Evolutionary conservation across 2,113 vertebrate genomes (phyloP).

Genomic region (Oriolus oriolus): DNA sequence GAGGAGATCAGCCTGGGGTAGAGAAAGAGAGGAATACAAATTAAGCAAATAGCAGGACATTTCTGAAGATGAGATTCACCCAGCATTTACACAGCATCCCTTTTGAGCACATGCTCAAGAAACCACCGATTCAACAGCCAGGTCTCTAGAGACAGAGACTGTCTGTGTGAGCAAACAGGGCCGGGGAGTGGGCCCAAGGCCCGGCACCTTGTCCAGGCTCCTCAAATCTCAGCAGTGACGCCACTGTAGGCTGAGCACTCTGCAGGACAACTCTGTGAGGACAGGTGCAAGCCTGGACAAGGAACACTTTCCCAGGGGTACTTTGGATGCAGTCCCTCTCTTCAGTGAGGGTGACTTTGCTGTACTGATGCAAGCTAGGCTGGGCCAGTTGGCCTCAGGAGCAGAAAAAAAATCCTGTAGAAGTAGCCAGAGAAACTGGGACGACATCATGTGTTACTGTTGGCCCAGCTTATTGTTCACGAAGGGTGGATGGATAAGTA

Average conservation of each 20-base stretch:
- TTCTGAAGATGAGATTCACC: neutral
- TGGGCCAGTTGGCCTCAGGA: neutral
- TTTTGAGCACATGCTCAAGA: neutral
- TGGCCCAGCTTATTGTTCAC: neutral
- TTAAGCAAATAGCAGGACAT: neutral
- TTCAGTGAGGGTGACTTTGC: neutral
- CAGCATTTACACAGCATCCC: neutral
- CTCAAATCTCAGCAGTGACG: neutral
- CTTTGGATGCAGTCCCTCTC: neutral
- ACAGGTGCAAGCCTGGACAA: neutral
- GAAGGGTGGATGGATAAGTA: fast-evolving
- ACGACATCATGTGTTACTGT: neutral
- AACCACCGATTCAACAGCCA: neutral
- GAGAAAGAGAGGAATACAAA: neutral
- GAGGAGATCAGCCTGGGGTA: neutral
- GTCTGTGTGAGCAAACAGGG: neutral
- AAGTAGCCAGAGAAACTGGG: neutral
- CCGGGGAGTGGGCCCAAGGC: neutral
- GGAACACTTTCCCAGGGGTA: neutral
- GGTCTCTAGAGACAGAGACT: neutral
- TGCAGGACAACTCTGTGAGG: neutral
- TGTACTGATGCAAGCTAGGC: neutral
- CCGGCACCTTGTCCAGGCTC: neutral
- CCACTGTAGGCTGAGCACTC: neutral
- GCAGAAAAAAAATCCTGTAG: neutral